phyloP scores from a whole-genome alignment of 2,113 vertebrate species.

The Seriola dumerili region DNA sequence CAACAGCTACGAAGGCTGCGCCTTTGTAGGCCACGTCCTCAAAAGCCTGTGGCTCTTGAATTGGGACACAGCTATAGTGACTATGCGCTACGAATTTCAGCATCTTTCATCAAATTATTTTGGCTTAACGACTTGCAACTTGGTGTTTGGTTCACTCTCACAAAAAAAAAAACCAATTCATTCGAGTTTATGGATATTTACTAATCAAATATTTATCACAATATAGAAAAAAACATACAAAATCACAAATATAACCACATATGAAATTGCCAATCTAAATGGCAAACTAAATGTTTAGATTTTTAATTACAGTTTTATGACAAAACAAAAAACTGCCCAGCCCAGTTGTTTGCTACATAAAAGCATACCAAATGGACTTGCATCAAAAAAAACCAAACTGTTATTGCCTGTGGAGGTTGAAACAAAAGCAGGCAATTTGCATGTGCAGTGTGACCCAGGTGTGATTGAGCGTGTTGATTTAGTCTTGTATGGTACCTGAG shows the following conservation, averaged over 20 bases:
- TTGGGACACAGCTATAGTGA: too few relatives aligned
- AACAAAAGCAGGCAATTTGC: slow-evolving; percentile 34
- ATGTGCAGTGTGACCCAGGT: slow-evolving; percentile 38
- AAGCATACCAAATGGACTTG: slow-evolving; percentile 11
- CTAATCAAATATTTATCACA: not conserved
- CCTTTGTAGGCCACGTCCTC: too few relatives aligned
- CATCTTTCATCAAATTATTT: not conserved
- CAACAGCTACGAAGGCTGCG: too few relatives aligned
- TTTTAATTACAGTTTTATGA: not conserved
- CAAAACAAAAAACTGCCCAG: too few relatives aligned
- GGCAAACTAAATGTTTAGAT: too few relatives aligned
- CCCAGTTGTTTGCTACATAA: not conserved
- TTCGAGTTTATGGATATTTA: not conserved
- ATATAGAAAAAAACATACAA: not conserved
- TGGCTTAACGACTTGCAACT: not conserved
- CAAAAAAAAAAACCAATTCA: not conserved
- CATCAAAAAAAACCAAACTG: not conserved
- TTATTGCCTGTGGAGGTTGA: not conserved
- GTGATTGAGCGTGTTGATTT: slow-evolving; percentile 51
- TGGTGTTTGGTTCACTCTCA: not conserved
- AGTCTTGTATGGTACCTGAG: slow-evolving; percentile 52
- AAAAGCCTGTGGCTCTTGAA: too few relatives aligned
- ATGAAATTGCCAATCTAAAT: not conserved
- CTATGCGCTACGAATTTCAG: too few relatives aligned
- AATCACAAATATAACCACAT: not conserved